These are phyloP conservation scores for Allophyes oxyacanthae DNA, from an alignment of 2,888 invertebrate species.

Conservation along the genomic window DNA sequence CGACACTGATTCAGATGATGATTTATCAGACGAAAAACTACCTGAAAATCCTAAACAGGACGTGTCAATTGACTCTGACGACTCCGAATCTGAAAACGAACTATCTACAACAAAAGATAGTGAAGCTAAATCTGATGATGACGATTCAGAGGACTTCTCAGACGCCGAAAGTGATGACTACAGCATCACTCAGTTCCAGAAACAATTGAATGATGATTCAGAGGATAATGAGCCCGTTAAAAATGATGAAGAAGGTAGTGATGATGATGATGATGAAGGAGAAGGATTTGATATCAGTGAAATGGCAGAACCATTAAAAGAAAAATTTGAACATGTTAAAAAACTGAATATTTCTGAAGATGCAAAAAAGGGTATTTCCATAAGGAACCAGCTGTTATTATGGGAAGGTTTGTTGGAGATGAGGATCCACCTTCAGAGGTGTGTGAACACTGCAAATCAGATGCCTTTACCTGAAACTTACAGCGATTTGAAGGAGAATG, in stretches of 20 bases:
- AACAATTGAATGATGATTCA: conserved; percentile 62
- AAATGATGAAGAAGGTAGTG: conserved; percentile 57
- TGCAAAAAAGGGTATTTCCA: conserved; percentile 91
- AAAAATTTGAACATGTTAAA: conserved; percentile 89
- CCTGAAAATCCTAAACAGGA: conserved; percentile 17
- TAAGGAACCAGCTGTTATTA: conserved; percentile 92
- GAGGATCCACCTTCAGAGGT: conserved; percentile 96
- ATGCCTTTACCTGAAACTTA: conserved; percentile 92
- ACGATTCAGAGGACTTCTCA: conserved; percentile 56
- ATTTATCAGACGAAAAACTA: conserved; percentile 28
- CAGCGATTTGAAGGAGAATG: conserved; percentile 78
- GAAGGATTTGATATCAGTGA: conserved; percentile 84
- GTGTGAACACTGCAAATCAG: conserved; percentile 93
- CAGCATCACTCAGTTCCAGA: conserved; percentile 67
- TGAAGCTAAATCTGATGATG: conserved; percentile 37
- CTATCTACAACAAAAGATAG: conserved; percentile 46
- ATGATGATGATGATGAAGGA: conserved; percentile 68
- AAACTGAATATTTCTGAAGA: conserved; percentile 88
- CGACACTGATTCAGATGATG: conserved; percentile 54
- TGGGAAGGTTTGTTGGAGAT: conserved; percentile 97
- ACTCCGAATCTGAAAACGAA: conserved; percentile 23
- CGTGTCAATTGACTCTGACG: conserved; percentile 18
- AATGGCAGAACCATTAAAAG: conserved; percentile 82
- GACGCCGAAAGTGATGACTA: conserved; percentile 72
- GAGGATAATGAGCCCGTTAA: conserved; percentile 53